A percentile compares a stretch with the other conserved stretches of the same genome.
phyloP scores from a whole-genome alignment of 1,140 invertebrate species.

The Drosophila athabasca region DNA sequence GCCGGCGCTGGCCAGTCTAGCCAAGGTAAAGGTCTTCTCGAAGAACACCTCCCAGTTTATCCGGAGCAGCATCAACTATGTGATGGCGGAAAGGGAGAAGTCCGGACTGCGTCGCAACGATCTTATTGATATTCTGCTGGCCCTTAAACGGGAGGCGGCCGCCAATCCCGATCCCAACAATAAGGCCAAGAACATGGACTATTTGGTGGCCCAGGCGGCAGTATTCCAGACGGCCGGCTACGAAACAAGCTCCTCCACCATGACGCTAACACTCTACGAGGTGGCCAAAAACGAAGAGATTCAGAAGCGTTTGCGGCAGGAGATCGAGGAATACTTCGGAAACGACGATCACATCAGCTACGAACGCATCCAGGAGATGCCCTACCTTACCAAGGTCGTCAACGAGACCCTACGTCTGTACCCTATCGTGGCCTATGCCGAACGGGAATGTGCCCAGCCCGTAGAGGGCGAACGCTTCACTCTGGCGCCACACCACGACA shows the following conservation, averaged over 20 bases:
- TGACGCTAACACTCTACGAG: slow-evolving; percentile 88
- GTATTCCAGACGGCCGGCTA: slow-evolving; percentile 90
- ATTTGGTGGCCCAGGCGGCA: slow-evolving; percentile 87
- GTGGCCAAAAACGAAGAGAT: slow-evolving; percentile 87
- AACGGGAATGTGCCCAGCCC: slow-evolving; percentile 64
- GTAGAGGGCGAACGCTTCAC: slow-evolving; percentile 56
- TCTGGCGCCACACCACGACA: slow-evolving; percentile 45
- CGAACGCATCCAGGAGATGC: slow-evolving; percentile 87
- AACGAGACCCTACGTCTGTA: slow-evolving; percentile 83
- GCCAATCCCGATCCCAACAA: slow-evolving; percentile 22
- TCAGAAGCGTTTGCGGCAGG: slow-evolving; percentile 87
- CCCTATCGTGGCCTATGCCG: slow-evolving; percentile 61
- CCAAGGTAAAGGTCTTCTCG: slow-evolving; percentile 60
- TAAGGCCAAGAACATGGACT: slow-evolving; percentile 43
- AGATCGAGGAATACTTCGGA: slow-evolving; percentile 85
- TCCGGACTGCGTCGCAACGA: slow-evolving; percentile 77
- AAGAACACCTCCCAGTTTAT: slow-evolving; percentile 69
- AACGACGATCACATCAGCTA: slow-evolving; percentile 85
- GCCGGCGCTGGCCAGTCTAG: slow-evolving; percentile 51
- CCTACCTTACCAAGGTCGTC: slow-evolving; percentile 86
- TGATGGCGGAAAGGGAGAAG: slow-evolving; percentile 72
- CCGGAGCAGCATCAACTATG: slow-evolving; percentile 61
- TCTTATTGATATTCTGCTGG: slow-evolving; percentile 83
- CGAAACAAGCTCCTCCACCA: slow-evolving; percentile 90
- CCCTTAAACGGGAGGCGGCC: slow-evolving; percentile 69